Base-by-base conservation (phyloP, 2,797 vertebrate species). In the Limnodromus scolopaceus region DNA sequence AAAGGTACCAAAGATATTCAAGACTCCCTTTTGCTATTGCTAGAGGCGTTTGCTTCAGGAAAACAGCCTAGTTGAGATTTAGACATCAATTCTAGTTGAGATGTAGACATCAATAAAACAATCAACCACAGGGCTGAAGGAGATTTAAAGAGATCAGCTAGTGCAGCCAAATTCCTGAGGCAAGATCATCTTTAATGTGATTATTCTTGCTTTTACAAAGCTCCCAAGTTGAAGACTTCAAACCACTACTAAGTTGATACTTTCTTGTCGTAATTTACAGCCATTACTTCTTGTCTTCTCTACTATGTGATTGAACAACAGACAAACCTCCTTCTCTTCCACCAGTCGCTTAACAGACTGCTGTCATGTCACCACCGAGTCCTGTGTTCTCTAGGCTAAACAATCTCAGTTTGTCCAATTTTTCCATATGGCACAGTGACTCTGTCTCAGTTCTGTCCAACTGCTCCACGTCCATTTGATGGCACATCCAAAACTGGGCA, bases 51-150 rank as follows among this genome's bases (percentile, higher is more conserved):
- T 80, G 36, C 51, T 58, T 74, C n/a, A 61, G 13, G 17, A 84
- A 77, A 87, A 57, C 12, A 54, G 22, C 36, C 27, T 72, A 76
- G 49, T 0, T 81, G 72, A 65, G 55, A 75, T 79, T 87, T 82
- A 94, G 74, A 54, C 41, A 58, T 72, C 65, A 82, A 38, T 57
- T 39, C 27, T 72, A 75, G 49, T 0, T 80, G 72, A 64, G 54
- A 74, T 78, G 84, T 81, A 94, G 74, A 51, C 39, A 60, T 72
- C 66, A 83, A 38, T 58, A 87, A 94, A 32, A 66, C 46, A 64
- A 83, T 71, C 70, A 65, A 13, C 78, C 69, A 78, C 23, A 68
- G 71, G 20, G 49, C 49, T 71, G 61, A 90, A 81, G 49, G 23
- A 77, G 28, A 69, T 90, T 88, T 84, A 60, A 64, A 71, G 64